phyloP scores from a whole-genome alignment of 2,113 vertebrate species.

The Rhinopomastus cyanomelas region DNA sequence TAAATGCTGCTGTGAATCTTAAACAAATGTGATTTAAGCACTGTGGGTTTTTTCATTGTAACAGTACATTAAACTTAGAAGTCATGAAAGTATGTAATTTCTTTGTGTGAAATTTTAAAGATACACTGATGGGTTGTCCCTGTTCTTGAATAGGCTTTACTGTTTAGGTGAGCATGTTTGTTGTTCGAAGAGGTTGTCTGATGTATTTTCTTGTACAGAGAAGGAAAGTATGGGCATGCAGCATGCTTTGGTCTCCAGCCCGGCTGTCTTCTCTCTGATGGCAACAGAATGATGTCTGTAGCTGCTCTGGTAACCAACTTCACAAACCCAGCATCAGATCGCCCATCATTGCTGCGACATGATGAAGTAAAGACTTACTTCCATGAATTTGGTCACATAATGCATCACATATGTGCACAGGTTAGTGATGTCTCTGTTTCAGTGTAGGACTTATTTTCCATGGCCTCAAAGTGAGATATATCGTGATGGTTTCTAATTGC shows the following conservation, averaged over 20 bases:
- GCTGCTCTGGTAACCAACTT: slow-evolving; percentile 83
- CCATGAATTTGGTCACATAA: slow-evolving; percentile 83
- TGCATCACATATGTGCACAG: slow-evolving; percentile 85
- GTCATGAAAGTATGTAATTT: neutral
- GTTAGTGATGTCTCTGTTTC: slow-evolving; percentile 57
- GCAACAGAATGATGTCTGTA: slow-evolving; percentile 84
- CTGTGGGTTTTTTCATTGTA: accelerated
- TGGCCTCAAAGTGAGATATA: neutral
- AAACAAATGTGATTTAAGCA: neutral
- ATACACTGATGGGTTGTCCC: neutral
- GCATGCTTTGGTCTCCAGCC: slow-evolving; percentile 93
- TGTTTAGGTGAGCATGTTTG: neutral
- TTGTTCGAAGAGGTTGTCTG: slow-evolving; percentile 2
- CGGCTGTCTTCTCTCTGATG: slow-evolving; percentile 84
- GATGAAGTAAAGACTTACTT: slow-evolving; percentile 82
- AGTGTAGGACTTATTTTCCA: neutral
- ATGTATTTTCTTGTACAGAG: slow-evolving; percentile 73
- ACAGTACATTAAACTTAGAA: neutral
- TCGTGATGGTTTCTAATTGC: neutral
- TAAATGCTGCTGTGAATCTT: neutral
- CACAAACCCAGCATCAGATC: slow-evolving; percentile 56
- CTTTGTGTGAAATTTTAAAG: neutral
- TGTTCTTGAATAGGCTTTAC: neutral
- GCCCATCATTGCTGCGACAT: slow-evolving; percentile 75
- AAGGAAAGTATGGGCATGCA: slow-evolving; percentile 91